These are phyloP conservation scores for Bovichtus variegatus DNA, from an alignment of 2,797 vertebrate genomes.

Conservation along the genomic window DNA sequence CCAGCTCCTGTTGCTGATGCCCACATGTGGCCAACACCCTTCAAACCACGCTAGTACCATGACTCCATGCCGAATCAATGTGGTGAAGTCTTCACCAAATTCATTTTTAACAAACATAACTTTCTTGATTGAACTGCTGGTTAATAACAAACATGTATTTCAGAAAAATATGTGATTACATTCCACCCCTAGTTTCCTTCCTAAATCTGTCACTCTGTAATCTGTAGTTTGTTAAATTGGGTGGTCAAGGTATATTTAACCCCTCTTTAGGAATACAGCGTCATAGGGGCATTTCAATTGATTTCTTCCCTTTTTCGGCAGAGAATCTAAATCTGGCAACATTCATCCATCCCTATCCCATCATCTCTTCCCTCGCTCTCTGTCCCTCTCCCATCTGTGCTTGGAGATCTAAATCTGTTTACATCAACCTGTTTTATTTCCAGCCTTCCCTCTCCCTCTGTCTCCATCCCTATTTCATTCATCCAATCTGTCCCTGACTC, in stretches of 20 bases:
- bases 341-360: conserved; percentile 24
- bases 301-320: conserved; percentile 9
- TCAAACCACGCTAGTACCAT: neutral
- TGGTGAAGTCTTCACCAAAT: neutral
- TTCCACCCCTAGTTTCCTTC: conserved; percentile 6
- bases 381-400: conserved; percentile 58
- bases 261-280: conserved; percentile 21
- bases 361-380: conserved; percentile 29
- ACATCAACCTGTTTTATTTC: conserved; percentile 24
- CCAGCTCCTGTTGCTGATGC: neutral
- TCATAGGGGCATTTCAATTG: conserved; percentile 26
- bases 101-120: neutral
- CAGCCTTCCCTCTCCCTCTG: conserved; percentile 14
- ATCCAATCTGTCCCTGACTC: conserved; percentile 53
- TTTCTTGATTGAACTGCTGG: neutral
- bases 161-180: neutral
- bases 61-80: neutral
- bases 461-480: conserved; percentile 25
- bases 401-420: conserved; percentile 62
- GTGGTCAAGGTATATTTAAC: conserved; percentile 37
- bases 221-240: conserved; percentile 13
- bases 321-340: conserved; percentile 41
- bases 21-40: neutral
- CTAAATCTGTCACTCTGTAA: neutral
- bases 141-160: neutral